Evolutionary conservation across 2,797 vertebrate species (phyloP).

Genomic region (Cirrhinus mrigala): DNA sequence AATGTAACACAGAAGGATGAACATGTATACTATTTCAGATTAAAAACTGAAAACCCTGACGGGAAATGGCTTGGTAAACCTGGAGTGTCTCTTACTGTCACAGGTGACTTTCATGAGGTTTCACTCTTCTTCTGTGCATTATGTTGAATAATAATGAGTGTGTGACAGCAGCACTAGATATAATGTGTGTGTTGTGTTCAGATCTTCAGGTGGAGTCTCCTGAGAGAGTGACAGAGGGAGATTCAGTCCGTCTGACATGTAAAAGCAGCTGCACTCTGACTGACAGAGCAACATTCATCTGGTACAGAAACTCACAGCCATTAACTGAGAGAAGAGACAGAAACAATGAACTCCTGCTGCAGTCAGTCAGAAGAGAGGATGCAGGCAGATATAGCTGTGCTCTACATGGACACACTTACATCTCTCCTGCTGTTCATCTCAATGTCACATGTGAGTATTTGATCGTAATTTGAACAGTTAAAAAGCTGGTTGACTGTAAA

Average conservation of each 20-base stretch:
- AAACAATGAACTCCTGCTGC: background rate
- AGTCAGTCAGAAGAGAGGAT: slow-evolving; percentile 39
- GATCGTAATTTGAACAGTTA: background rate
- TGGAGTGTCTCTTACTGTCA: slow-evolving; percentile 22
- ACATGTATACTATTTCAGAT: background rate
- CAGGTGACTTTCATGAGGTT: background rate
- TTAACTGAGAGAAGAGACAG: background rate
- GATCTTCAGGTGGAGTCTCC: slow-evolving; percentile 30
- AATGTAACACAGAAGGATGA: slow-evolving; percentile 34
- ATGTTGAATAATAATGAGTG: background rate
- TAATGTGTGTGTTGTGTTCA: slow-evolving; percentile 26
- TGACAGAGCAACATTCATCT: background rate
- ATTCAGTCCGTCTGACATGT: background rate
- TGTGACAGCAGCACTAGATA: slow-evolving; percentile 20
- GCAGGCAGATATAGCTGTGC: slow-evolving; percentile 13
- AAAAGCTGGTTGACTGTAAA: background rate
- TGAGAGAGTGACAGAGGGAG: slow-evolving; percentile 23
- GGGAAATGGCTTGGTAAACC: accelerated
- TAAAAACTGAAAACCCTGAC: accelerated
- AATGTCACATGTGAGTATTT: background rate
- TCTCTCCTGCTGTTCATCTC: background rate
- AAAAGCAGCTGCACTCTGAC: background rate
- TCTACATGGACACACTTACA: background rate
- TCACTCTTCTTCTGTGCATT: background rate
- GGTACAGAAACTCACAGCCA: slow-evolving; percentile 12